These are phyloP conservation scores for Polypterus bichir DNA, from an alignment of 2,113 vertebrate species.

Conservation along the genomic window DNA sequence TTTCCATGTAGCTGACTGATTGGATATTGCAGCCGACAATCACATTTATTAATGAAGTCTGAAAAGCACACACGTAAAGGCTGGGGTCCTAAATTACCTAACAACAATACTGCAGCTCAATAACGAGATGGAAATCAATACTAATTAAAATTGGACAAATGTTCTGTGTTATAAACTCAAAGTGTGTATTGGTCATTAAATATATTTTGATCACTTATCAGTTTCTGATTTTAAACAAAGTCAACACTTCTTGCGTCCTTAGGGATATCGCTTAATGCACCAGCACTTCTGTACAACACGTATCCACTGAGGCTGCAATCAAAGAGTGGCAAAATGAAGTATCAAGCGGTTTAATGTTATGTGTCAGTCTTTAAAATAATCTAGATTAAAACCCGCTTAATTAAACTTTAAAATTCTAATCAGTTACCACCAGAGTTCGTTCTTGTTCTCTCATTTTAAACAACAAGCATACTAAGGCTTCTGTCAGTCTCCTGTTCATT, in stretches of 20 bases:
- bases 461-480: constrained; percentile 49
- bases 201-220: constrained; percentile 68
- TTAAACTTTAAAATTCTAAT: constrained; percentile 72
- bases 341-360: constrained; percentile 72
- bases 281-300: constrained; percentile 43
- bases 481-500: constrained; percentile 55
- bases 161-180: constrained; percentile 60
- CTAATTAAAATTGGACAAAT: constrained; percentile 83
- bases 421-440: constrained; percentile 45
- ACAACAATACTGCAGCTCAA: constrained; percentile 49
- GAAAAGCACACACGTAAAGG: constrained; percentile 27
- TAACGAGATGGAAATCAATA: constrained; percentile 78
- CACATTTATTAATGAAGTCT: constrained; percentile 33
- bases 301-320: constrained; percentile 50
- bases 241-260: constrained; percentile 48
- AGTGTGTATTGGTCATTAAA: constrained; percentile 64
- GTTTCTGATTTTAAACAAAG: constrained; percentile 60
- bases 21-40: constrained; percentile 25
- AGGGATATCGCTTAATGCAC: constrained; percentile 50
- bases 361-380: constrained; percentile 66
- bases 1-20: not conserved
- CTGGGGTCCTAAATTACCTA: constrained; percentile 11
- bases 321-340: constrained; percentile 64
- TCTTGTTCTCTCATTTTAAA: constrained; percentile 51
- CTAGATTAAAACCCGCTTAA: constrained; percentile 71